phyloP scores from a whole-genome alignment of 2,113 vertebrate species.

The Calidris pugnax region DNA sequence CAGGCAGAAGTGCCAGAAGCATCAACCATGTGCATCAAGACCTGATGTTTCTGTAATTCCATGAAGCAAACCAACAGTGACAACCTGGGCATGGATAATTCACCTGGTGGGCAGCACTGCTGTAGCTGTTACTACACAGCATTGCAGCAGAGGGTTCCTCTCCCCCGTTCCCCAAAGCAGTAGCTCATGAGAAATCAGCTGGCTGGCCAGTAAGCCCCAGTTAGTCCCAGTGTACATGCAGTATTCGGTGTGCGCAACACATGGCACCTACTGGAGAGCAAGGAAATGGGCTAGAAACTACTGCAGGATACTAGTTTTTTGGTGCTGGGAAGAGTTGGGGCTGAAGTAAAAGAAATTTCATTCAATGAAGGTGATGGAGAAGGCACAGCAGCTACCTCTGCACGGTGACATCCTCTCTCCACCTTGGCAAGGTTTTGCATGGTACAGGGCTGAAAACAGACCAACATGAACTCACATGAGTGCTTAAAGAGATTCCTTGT shows the following conservation, averaged over 20 bases:
- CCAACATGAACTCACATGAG: fast-evolving
- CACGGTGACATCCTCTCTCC: neutral
- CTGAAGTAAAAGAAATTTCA: neutral
- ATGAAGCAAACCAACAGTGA: neutral
- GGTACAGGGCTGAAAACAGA: neutral
- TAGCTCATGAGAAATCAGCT: neutral
- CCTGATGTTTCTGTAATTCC: neutral
- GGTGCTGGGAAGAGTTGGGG: neutral
- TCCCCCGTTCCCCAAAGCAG: neutral
- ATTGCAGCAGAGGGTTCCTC: neutral
- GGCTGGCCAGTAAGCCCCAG: neutral
- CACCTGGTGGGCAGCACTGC: neutral
- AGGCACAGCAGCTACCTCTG: neutral
- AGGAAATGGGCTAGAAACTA: neutral
- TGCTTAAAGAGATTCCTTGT: neutral
- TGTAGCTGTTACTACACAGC: neutral
- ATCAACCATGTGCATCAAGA: neutral
- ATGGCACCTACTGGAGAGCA: fast-evolving
- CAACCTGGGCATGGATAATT: neutral
- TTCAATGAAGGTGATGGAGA: neutral
- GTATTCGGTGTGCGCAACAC: fast-evolving
- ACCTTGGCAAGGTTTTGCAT: neutral
- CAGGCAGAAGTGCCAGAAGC: slow-evolving; percentile 9
- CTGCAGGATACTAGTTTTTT: fast-evolving
- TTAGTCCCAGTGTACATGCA: neutral